Base-by-base conservation (phyloP, 1,140 invertebrate species). In the Teleogryllus occipitalis region DNA sequence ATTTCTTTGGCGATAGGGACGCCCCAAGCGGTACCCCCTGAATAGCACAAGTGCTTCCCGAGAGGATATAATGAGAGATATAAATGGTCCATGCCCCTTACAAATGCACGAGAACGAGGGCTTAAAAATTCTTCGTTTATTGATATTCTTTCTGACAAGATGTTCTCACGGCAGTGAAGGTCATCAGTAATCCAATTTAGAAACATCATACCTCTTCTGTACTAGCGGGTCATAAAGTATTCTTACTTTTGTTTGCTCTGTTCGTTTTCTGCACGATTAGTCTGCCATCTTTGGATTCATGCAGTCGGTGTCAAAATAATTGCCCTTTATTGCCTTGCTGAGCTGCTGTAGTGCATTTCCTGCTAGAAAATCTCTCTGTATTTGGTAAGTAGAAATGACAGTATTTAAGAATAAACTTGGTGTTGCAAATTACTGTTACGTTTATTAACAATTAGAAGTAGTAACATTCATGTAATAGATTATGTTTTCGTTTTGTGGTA, bases 301-400 rank as follows among this genome's bases (percentile, higher is more conserved):
- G 54, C 54, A 65, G 54, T 65, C 18, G 10, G 54, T 65, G 54
- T 65, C 54, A 65, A 65, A 65, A 65, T 65, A 65, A 65, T 65
- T 65, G 54, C 54, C 54, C 10, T 65, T 65, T 65, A 18, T 65
- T 65, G 54, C 18, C 54, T 65, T 65, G 54, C 54, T 18, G 18
- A 10, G 18, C 54, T 65, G 54, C 10, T 65, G 54, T 65, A 65
- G 54, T 14, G 54, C 18, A 65, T 65, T 65, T 65, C 54, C 54
- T 65, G 54, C 54, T 65, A 65, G 54, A 65, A 65, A 65, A 65
- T 65, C 54, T 65, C 54, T 65, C 54, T 65, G 54, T 65, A 65
- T 18, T 65, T 65, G 54, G 54, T 65, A 65, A 65, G 54, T 65
- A 3, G 10, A 65, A 14, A 14, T 65, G 2, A 14, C 18, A 65